phyloP scores from a whole-genome alignment of 2,113 vertebrate species.

The Malurus elegans region DNA sequence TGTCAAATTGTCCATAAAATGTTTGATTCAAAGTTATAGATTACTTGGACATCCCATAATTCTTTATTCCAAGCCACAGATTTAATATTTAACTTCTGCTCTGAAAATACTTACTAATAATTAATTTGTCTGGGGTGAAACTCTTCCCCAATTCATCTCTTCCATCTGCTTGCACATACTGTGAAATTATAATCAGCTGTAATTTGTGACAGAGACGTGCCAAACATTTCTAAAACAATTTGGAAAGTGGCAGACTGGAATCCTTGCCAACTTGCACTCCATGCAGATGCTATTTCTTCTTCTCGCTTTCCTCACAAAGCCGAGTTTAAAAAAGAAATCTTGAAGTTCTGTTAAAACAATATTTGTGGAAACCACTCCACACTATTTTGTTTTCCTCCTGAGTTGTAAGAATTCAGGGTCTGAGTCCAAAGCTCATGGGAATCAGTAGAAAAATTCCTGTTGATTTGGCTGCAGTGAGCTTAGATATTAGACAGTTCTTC shows the following conservation, averaged over 20 bases:
- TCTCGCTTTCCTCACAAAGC: slow-evolving; percentile 57
- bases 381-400: slow-evolving; percentile 31
- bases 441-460: not conserved
- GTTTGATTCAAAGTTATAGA: slow-evolving; percentile 22
- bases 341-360: slow-evolving; percentile 58
- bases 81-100: slow-evolving; percentile 68
- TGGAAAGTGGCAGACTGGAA: slow-evolving; percentile 75
- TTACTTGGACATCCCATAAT: slow-evolving; percentile 13
- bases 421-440: not conserved
- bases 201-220: slow-evolving; percentile 78
- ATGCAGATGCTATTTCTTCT: slow-evolving; percentile 73
- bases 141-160: slow-evolving; percentile 72
- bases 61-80: slow-evolving; percentile 38
- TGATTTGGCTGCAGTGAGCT: not conserved
- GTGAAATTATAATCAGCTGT: slow-evolving; percentile 78
- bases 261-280: slow-evolving; percentile 68
- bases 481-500: not conserved
- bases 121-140: slow-evolving; percentile 75
- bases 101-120: slow-evolving; percentile 69
- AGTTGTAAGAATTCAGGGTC: not conserved
- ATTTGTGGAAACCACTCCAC: slow-evolving; percentile 50
- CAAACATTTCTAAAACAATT: slow-evolving; percentile 81
- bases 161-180: slow-evolving; percentile 81
- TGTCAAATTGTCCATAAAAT: slow-evolving; percentile 31
- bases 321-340: slow-evolving; percentile 65